Evolutionary conservation across 2,797 vertebrate species (phyloP), one percentile per base, ranked within the genome.

Genomic region (Gastrophryne carolinensis): DNA sequence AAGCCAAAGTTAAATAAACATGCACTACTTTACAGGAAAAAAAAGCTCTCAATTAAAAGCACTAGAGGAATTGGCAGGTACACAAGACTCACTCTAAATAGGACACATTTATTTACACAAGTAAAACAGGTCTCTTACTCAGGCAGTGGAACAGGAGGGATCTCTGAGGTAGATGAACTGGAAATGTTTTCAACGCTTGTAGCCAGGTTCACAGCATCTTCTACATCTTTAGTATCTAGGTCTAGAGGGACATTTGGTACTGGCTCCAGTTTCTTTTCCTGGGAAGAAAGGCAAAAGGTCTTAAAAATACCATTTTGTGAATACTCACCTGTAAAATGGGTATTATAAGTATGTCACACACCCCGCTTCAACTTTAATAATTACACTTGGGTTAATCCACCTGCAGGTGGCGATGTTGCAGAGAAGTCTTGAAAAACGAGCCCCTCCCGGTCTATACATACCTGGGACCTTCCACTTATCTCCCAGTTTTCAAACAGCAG

Each of bases 141-240:
- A 10, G 90, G 85, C 79, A 91, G 89, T 17, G 84, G 82, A 69
- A 87, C 78, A 70, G 84, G 80, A 81, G 89, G 80, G 72, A 86
- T 91, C 83, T 93, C 85, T 93, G 97, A 98, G 96, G 96, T 98
- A 98, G 96, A 89, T 86, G 88, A 86, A 87, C 87, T 91, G 86
- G 92, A 91, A 87, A 84, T 88, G 88, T 95, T 94, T 85, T 95
- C 89, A 84, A 76, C 85, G 81, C 76, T 82, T 75, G 84, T 78
- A 82, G 81, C 73, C 21, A 84, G 27, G 79, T 68, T 84, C 73
- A 86, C 76, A 6, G 83, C 83, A 70, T 78, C 87, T 81, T 89
- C 90, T 72, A 81, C 56, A 75, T 83, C 81, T 81, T 74, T 79
- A n/a, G 79, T 62, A 56, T 72, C 82, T 79, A 89, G 88, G 83